A percentile compares a stretch with the other conserved stretches of the same genome.
Conservation (phyloP, 2,113 vertebrate genomes). For the Mellivora capensis region DNA sequence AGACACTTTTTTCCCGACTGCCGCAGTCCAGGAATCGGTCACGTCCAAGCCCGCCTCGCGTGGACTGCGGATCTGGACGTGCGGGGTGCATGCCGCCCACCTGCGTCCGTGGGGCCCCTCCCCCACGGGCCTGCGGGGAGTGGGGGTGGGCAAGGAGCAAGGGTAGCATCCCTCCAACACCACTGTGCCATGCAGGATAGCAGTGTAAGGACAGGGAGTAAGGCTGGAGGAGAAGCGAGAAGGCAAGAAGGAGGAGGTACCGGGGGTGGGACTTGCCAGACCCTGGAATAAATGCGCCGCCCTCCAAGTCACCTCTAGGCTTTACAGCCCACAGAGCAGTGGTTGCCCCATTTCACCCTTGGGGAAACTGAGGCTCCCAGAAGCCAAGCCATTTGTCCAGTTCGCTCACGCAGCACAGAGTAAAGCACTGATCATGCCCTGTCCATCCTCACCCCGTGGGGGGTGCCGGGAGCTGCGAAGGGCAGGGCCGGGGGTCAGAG, state of each 20-base stretch:
- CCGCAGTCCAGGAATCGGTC: rapidly evolving
- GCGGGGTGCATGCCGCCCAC: rapidly evolving
- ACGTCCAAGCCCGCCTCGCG: rapidly evolving
- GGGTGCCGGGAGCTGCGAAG: background rate
- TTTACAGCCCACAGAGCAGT: background rate
- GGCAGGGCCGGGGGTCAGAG: background rate
- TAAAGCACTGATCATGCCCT: rapidly evolving
- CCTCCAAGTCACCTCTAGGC: no score
- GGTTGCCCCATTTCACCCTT: background rate
- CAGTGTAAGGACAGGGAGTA: background rate
- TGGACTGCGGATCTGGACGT: no score
- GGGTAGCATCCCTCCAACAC: rapidly evolving
- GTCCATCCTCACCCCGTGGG: rapidly evolving
- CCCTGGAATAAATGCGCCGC: background rate
- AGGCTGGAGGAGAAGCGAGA: background rate
- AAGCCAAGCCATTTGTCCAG: background rate
- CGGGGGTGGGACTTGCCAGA: background rate
- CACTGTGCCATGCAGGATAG: rapidly evolving
- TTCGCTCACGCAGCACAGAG: background rate
- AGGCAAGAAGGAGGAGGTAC: no score
- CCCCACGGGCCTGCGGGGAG: rapidly evolving
- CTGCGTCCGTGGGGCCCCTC: background rate
- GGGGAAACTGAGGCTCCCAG: background rate
- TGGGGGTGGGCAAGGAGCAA: background rate
- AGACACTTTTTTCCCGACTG: background rate